phyloP scores from a whole-genome alignment of 1,140 invertebrate species.

The Periplaneta americana region DNA sequence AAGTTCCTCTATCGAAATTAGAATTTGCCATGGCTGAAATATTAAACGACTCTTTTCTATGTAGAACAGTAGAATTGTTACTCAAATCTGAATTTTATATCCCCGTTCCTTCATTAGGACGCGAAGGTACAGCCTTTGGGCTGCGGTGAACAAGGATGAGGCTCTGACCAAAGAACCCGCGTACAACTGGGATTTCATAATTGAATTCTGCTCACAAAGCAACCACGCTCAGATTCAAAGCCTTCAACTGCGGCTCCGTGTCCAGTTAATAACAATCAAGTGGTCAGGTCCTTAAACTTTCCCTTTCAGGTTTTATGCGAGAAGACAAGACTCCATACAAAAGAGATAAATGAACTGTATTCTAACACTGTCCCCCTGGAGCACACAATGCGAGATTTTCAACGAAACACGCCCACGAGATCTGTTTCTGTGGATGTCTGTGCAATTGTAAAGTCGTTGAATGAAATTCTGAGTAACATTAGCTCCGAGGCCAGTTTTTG shows the following conservation, averaged over 20 bases:
- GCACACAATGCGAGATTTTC: too few relatives aligned
- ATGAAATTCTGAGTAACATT: too few relatives aligned
- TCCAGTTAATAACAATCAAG: neutral
- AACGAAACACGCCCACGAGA: too few relatives aligned
- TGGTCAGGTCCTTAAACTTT: neutral
- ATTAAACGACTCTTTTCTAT: neutral
- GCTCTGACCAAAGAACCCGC: neutral
- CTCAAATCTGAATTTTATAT: neutral
- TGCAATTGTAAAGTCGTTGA: too few relatives aligned
- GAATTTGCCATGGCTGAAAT: neutral
- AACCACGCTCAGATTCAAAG: neutral
- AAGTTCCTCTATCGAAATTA: too few relatives aligned
- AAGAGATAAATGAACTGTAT: too few relatives aligned
- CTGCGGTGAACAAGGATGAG: neutral
- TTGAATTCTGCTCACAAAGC: neutral
- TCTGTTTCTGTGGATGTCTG: too few relatives aligned
- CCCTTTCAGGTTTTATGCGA: neutral
- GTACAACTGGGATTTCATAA: neutral
- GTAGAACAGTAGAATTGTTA: neutral
- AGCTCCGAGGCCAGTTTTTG: too few relatives aligned
- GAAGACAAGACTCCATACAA: too few relatives aligned
- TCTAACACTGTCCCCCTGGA: too few relatives aligned
- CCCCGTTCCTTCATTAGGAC: neutral
- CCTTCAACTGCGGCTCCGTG: neutral
- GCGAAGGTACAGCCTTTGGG: neutral